Percentiles rank a stretch among this genome's conserved stretches.
Conservation (phyloP, 2,888 invertebrate genomes). For the Branchellion lobata region DNA sequence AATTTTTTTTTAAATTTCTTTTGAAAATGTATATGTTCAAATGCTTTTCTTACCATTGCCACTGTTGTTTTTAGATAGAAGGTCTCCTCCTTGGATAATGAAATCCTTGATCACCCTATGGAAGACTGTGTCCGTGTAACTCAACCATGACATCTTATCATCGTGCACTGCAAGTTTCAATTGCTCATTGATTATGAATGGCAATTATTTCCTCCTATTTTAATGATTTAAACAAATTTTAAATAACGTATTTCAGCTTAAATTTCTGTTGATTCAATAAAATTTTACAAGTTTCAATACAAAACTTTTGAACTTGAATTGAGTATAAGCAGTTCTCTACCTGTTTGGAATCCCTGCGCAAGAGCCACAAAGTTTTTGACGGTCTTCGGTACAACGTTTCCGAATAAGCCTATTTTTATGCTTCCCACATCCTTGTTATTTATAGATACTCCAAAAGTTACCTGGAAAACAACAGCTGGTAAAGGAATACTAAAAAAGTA, state of each 20-base stretch:
- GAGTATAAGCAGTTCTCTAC: no score
- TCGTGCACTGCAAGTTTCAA: constrained; percentile 11
- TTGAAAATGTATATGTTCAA: constrained; percentile 39
- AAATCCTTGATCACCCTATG: constrained; percentile 86
- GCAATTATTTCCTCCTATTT: no score
- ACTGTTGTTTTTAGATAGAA: constrained; percentile 88
- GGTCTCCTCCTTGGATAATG: constrained; percentile 93
- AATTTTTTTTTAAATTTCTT: not conserved
- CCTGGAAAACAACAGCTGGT: constrained; percentile 71
- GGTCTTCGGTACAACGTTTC: constrained; percentile 89
- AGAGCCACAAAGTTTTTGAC: constrained; percentile 69
- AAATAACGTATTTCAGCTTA: not conserved
- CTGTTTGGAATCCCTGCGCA: constrained; percentile 53
- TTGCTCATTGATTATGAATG: no score
- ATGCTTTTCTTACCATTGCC: constrained; percentile 72
- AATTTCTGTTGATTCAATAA: constrained; percentile 47
- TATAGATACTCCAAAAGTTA: constrained; percentile 81
- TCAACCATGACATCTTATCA: constrained; percentile 43
- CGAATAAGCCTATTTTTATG: constrained; percentile 81
- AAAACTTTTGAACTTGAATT: no score
- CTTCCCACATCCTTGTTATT: constrained; percentile 69
- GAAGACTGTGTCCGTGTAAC: constrained; percentile 77
- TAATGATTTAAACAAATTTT: no score
- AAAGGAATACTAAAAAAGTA: no score
- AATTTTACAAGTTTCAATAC: no score